Conservation (phyloP, 2,113 vertebrate species). For the Cygnus buccinator region DNA sequence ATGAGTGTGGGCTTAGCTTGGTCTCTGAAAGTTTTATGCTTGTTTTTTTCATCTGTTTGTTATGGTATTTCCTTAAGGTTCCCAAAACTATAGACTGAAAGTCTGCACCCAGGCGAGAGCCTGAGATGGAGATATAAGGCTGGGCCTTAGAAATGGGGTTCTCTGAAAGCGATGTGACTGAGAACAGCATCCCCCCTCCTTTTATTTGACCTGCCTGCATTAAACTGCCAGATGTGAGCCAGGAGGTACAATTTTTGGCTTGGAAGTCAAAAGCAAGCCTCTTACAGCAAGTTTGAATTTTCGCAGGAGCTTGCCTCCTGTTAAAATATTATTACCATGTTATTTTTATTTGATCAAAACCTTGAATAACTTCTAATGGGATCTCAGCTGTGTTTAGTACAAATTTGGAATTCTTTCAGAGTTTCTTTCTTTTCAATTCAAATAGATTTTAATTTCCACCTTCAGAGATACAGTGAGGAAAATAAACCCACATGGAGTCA, state of each 20-base stretch:
- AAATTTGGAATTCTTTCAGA: background rate
- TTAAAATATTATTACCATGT: background rate
- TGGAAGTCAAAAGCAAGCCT: background rate
- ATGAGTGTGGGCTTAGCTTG: background rate
- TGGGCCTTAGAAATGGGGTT: accelerated
- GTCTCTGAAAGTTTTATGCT: background rate
- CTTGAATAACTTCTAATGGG: background rate
- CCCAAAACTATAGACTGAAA: background rate
- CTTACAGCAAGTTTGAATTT: background rate
- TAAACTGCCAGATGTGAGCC: background rate
- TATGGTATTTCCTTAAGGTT: background rate
- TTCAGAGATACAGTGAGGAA: background rate
- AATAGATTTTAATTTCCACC: background rate
- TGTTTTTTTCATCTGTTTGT: background rate
- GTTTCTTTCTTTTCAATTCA: background rate
- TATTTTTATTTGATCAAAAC: background rate
- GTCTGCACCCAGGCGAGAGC: background rate
- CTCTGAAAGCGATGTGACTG: background rate
- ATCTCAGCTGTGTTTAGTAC: background rate
- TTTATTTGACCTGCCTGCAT: background rate
- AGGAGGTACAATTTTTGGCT: background rate
- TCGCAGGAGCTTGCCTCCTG: background rate
- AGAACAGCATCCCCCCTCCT: background rate
- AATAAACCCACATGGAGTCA: background rate
- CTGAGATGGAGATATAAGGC: background rate